Percentiles rank a stretch among this genome's conserved stretches.
Evolutionary conservation across 2,113 vertebrate genomes (phyloP).

Genomic region (Haemorhous mexicanus): DNA sequence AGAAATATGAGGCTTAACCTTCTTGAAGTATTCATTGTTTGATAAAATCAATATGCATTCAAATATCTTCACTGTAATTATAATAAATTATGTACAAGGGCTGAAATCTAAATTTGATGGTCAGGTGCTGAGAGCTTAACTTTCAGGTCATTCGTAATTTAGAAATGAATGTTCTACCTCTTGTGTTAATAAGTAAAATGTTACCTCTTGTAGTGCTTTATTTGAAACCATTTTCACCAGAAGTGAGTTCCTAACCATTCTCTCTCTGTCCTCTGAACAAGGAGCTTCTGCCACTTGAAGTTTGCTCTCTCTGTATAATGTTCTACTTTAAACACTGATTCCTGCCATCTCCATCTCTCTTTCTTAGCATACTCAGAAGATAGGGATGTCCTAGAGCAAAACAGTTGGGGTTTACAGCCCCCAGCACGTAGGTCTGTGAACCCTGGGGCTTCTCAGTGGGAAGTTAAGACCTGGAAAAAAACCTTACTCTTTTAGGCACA

Average conservation of each 20-base stretch:
- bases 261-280: background rate
- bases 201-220: background rate
- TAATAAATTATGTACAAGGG: background rate
- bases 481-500: background rate
- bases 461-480: background rate
- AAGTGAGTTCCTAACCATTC: background rate
- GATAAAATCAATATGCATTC: conserved; percentile 9
- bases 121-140: background rate
- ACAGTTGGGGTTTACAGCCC: background rate
- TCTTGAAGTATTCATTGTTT: background rate
- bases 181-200: background rate
- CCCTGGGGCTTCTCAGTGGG: background rate
- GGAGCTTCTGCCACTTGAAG: background rate
- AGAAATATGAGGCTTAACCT: background rate
- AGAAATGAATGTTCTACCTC: background rate
- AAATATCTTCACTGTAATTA: conserved; percentile 7
- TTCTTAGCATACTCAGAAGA: background rate
- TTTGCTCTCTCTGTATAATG: background rate
- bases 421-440: background rate
- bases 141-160: background rate
- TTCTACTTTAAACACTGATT: background rate
- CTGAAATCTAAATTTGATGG: background rate
- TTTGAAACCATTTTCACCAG: background rate
- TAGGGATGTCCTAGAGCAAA: background rate
- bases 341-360: background rate